These are phyloP conservation scores for Syrista parreyssii DNA, from an alignment of 2,888 invertebrate species.

Conservation along the genomic window DNA sequence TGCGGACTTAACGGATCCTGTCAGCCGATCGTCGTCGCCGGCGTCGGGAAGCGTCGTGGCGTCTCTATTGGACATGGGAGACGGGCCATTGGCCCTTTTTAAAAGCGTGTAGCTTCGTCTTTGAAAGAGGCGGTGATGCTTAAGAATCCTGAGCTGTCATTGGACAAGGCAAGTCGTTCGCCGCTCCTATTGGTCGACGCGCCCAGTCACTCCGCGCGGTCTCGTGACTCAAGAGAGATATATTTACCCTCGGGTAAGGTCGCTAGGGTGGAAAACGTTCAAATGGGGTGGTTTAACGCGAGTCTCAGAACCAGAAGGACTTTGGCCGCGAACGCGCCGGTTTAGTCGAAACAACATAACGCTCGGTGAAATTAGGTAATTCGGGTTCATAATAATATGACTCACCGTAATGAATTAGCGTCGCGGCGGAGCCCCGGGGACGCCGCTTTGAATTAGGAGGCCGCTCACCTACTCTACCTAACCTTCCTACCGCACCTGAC, in stretches of 20 bases:
- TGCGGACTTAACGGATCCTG: constrained; percentile 48
- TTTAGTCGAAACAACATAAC: constrained; percentile 60
- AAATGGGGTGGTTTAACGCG: constrained; percentile 67
- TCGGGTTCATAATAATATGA: constrained; percentile 64
- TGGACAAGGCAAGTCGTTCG: constrained; percentile 43
- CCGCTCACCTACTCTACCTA: background rate
- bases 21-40: constrained; percentile 17
- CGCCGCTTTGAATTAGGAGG: background rate
- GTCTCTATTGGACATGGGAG: constrained; percentile 38
- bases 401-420: constrained; percentile 34
- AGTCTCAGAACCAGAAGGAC: constrained; percentile 64
- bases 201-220: constrained; percentile 40
- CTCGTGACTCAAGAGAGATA: constrained; percentile 34
- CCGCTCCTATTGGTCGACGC: constrained; percentile 37
- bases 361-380: constrained; percentile 65
- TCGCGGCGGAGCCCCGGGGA: background rate
- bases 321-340: constrained; percentile 33
- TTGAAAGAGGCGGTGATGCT: constrained; percentile 46
- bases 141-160: constrained; percentile 40
- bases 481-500: background rate
- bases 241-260: constrained; percentile 61
- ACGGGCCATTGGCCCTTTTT: constrained; percentile 48
- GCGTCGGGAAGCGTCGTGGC: constrained; percentile 8
- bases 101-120: constrained; percentile 39
- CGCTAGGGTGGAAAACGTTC: constrained; percentile 66